Evolutionary conservation across 1,140 invertebrate species (phyloP).

Genomic region (Rhagoletis pomonella): DNA sequence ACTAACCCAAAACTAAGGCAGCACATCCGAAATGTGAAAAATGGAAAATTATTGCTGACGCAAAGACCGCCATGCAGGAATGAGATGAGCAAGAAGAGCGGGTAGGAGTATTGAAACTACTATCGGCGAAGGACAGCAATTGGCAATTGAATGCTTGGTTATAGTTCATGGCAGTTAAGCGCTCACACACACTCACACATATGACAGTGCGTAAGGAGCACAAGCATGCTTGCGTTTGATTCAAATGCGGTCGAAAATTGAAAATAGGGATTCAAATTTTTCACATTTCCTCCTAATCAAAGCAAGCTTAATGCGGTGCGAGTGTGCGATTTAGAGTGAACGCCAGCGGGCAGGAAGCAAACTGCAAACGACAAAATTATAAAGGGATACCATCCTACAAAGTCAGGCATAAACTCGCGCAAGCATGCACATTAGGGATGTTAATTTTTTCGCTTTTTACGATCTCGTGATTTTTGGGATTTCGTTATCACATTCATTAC

Average conservation of each 20-base stretch:
- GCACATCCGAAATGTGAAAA: background rate
- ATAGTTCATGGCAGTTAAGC: background rate
- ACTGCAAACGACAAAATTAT: background rate
- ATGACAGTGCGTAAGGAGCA: background rate
- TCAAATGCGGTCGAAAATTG: slow-evolving; percentile 34
- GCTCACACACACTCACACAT: background rate
- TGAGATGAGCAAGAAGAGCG: background rate
- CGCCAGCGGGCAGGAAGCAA: background rate
- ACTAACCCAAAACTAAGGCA: background rate
- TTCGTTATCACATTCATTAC: too few species aligned
- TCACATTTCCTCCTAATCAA: slow-evolving; percentile 37
- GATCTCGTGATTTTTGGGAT: too few species aligned
- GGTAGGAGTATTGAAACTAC: background rate
- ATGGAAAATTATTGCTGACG: background rate
- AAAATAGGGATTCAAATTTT: slow-evolving; percentile 37
- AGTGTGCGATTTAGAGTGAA: background rate
- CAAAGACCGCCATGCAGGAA: background rate
- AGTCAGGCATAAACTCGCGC: background rate
- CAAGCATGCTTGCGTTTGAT: background rate
- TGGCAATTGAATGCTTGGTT: background rate
- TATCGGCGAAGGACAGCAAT: slow-evolving; percentile 23
- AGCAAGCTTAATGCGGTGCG: background rate
- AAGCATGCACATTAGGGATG: too few species aligned
- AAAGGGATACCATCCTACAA: background rate
- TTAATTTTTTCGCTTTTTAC: too few species aligned